These are phyloP conservation scores for Drosophila seguyi DNA, from an alignment of 1,140 invertebrate species.

Conservation along the genomic window DNA sequence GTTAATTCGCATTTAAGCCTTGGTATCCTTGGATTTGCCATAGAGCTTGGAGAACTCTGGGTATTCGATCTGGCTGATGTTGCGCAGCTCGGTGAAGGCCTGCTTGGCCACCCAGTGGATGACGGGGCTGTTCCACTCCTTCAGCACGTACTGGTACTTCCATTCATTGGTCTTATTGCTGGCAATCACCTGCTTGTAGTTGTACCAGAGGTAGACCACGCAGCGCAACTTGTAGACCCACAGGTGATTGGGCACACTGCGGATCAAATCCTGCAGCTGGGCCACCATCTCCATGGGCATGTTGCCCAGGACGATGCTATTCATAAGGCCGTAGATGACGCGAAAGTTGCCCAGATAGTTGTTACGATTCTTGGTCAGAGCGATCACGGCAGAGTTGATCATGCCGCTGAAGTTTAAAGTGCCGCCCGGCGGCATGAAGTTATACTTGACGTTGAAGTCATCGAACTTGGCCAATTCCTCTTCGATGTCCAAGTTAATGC, in stretches of 20 bases:
- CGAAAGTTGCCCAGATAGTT: constrained; percentile 30
- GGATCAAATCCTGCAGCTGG: constrained; percentile 49
- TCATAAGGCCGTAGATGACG: constrained; percentile 32
- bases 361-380: constrained; percentile 23
- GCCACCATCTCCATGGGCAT: background rate
- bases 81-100: constrained; percentile 41
- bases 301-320: constrained; percentile 19
- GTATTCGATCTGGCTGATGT: constrained; percentile 43
- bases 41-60: background rate
- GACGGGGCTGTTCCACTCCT: constrained; percentile 37
- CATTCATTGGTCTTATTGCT: background rate
- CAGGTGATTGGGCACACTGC: constrained; percentile 50
- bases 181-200: constrained; percentile 21
- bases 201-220: constrained; percentile 55
- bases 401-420: background rate
- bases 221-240: constrained; percentile 56
- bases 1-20: background rate
- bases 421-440: background rate
- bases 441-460: constrained; percentile 22
- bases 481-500: constrained; percentile 33
- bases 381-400: background rate
- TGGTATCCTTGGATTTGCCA: background rate
- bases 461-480: constrained; percentile 29
- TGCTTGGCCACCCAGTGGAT: constrained; percentile 68
- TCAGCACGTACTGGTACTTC: background rate